Evolutionary conservation across 2,888 invertebrate genomes (phyloP), one percentile per base, ranked within the genome.

Genomic region (Melipona beecheii): DNA sequence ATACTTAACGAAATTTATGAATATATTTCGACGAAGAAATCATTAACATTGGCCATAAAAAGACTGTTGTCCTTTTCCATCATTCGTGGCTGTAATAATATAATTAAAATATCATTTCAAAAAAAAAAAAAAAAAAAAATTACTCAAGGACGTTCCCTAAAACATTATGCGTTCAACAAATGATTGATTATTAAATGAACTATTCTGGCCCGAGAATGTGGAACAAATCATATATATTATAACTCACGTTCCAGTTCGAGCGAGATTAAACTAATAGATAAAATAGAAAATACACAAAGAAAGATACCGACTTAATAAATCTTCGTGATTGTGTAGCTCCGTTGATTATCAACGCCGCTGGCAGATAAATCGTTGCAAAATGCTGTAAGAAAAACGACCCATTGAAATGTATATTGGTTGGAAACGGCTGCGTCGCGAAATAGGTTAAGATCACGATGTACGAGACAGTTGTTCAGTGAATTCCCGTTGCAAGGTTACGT

Each of bases 361-460:
- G 27, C 11, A 27, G 24, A 27, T 2, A 62, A 4, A 62, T 24
- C 17, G 15, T 36, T 64, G 15, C 31, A 0, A 21, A 36, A n/a
- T 36, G 36, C 19, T 24, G 13, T 11, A 13, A 36, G 4, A 54
- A 21, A 24, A 31, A 4, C n/a, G 17, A 21, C 9, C 43, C 19
- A 27, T 72, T 49, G 49, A 58, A 60, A 72, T 60, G 21, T 15
- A 19, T n/a, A 24, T 6, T 5, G 60, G 21, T 31, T 3, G 36
- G 36, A 58, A 52, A 70, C 36, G 24, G 75, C 50, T 77, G 11
- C n/a, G 9, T 24, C 15, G 27, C 27, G 36, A 70, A 65, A 71
- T 81, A 24, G 76, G 66, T 76, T 81, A 71, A 64, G 54, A 66
- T 81, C 66, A 27, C 43, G 4, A n/a, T 24, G 31, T 31, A 69